Percentiles rank a stretch among this genome's conserved stretches.
Evolutionary conservation across 2,888 invertebrate genomes (phyloP).

Genomic region (Cephus nigrinus): DNA sequence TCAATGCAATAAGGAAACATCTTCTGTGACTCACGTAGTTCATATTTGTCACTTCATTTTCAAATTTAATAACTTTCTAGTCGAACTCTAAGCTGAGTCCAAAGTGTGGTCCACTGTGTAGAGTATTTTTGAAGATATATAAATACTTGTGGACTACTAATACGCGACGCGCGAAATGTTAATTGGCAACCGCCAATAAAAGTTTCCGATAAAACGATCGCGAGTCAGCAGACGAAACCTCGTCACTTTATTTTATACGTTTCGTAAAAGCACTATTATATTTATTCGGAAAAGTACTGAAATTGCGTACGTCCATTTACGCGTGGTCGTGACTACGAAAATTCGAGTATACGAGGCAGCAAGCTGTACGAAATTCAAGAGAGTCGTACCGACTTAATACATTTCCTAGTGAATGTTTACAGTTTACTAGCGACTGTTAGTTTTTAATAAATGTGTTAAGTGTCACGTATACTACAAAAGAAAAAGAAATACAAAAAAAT

Average conservation of each 20-base stretch:
- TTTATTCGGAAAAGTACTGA: not conserved
- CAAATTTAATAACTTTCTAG: not conserved
- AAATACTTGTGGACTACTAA: not conserved
- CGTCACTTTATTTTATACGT: not conserved
- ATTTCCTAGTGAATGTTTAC: conserved; percentile 22
- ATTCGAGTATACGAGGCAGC: not conserved
- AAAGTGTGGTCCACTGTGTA: not conserved
- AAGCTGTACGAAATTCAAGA: not conserved
- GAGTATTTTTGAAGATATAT: not conserved
- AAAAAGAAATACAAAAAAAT: conserved; percentile 5
- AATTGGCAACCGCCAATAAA: not conserved
- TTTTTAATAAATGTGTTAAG: conserved; percentile 20
- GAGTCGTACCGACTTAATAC: conserved; percentile 12
- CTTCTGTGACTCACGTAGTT: not conserved
- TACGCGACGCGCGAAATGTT: not conserved
- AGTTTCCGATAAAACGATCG: not conserved
- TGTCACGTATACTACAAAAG: conserved; percentile 18
- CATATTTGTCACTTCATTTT: not conserved
- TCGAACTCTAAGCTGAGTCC: not conserved
- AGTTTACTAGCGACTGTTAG: conserved; percentile 22
- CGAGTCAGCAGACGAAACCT: not conserved
- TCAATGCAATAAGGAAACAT: not conserved
- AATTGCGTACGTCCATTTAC: not conserved
- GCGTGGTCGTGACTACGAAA: not conserved
- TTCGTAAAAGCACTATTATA: not conserved